A percentile compares a stretch with the other conserved stretches of the same genome.
Conservation (phyloP, 1,140 invertebrate genomes). For the Alviniconcha marisindica region DNA sequence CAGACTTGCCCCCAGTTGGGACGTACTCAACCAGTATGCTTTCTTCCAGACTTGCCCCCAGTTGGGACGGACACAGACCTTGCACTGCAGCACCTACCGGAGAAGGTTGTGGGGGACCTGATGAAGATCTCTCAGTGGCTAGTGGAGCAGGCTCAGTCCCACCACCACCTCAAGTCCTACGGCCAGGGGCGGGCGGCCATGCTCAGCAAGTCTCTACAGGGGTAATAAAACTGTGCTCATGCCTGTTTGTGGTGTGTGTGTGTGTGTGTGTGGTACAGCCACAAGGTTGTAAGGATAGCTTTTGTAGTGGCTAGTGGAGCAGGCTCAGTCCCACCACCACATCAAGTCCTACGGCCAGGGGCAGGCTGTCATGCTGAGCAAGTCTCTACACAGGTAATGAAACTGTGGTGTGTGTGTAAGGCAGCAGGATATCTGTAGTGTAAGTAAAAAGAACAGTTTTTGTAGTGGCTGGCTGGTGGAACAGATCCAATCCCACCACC, state of each 20-base stretch:
- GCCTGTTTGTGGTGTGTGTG: background rate
- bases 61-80: slow-evolving; percentile 57
- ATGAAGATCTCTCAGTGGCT: slow-evolving; percentile 90
- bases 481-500: too few relatives aligned
- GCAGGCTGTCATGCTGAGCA: slow-evolving; percentile 85
- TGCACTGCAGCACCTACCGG: slow-evolving; percentile 78
- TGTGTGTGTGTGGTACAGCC: background rate
- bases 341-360: slow-evolving; percentile 88
- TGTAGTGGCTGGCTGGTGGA: background rate
- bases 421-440: background rate
- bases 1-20: slow-evolving; percentile 63
- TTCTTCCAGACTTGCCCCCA: slow-evolving; percentile 58
- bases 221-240: slow-evolving; percentile 66
- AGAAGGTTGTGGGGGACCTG: slow-evolving; percentile 83
- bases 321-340: slow-evolving; percentile 85
- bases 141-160: slow-evolving; percentile 85
- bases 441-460: background rate
- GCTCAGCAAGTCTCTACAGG: slow-evolving; percentile 85
- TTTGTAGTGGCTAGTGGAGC: slow-evolving; percentile 87
- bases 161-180: slow-evolving; percentile 88
- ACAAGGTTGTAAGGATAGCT: background rate
- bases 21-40: too few relatives aligned
- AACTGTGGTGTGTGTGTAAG: background rate
- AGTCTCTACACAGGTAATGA: slow-evolving; percentile 82
- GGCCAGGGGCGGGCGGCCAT: slow-evolving; percentile 86